A percentile compares a stretch with the other conserved stretches of the same genome.
Evolutionary conservation across 2,888 invertebrate genomes (phyloP).

Genomic region (Stenchaetothrips biformis): DNA sequence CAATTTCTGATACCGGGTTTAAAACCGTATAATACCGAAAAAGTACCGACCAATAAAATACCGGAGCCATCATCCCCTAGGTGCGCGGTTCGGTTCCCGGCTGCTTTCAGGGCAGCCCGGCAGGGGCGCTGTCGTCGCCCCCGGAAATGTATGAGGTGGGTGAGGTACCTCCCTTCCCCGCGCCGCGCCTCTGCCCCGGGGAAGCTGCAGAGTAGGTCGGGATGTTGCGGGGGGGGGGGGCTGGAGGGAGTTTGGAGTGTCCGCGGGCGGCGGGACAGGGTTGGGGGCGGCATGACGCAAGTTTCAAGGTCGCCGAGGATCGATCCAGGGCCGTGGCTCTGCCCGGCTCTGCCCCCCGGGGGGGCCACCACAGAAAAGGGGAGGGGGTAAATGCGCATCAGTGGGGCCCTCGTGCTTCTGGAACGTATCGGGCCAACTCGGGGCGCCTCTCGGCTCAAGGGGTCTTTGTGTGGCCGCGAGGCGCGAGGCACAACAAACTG

Average conservation of each 20-base stretch:
- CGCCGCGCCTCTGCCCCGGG: neutral
- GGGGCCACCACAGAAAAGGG: neutral
- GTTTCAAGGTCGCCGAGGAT: neutral
- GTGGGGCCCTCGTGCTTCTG: neutral
- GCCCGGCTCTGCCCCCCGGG: neutral
- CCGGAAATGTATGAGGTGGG: neutral
- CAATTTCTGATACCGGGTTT: too few relatives aligned
- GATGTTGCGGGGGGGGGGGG: neutral
- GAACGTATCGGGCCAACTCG: neutral
- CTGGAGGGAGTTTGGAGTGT: neutral
- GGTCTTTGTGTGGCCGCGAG: too few relatives aligned
- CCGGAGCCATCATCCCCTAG: too few relatives aligned
- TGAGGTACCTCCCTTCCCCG: neutral
- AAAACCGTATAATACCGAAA: too few relatives aligned
- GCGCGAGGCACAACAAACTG: too few relatives aligned
- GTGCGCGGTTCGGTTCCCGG: too few relatives aligned
- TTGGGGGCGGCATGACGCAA: neutral
- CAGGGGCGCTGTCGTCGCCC: too few relatives aligned
- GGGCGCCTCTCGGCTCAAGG: neutral
- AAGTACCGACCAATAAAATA: too few relatives aligned
- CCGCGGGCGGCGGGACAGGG: neutral
- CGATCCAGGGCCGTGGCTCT: neutral
- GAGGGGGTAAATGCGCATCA: neutral
- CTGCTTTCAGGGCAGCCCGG: too few relatives aligned
- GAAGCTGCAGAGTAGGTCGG: neutral